These are phyloP conservation scores for Melipona beecheii DNA, from an alignment of 2,888 invertebrate genomes.

Conservation along the genomic window DNA sequence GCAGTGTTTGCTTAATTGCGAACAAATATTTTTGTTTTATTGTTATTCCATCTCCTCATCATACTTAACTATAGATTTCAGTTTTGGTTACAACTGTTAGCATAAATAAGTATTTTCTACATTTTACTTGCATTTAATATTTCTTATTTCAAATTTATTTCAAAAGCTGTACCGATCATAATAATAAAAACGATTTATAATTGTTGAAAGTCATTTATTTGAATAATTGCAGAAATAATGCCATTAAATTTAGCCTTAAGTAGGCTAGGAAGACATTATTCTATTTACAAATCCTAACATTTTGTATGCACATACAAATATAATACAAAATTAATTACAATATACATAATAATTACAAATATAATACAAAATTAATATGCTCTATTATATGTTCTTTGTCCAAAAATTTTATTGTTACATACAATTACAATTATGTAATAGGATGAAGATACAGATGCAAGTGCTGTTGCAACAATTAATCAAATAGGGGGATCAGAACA, in stretches of 20 bases:
- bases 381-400: not conserved
- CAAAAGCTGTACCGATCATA: not conserved
- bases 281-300: not conserved
- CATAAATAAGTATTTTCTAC: not conserved
- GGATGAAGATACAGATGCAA: slow-evolving; percentile 78
- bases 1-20: too few relatives aligned
- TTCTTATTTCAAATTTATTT: not conserved
- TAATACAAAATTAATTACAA: not conserved
- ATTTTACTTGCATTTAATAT: not conserved
- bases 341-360: too few relatives aligned
- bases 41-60: too few relatives aligned
- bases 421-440: slow-evolving; percentile 44
- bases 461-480: slow-evolving; percentile 77
- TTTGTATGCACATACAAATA: not conserved
- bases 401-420: not conserved
- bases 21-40: too few relatives aligned
- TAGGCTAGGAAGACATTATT: too few relatives aligned
- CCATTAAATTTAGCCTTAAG: too few relatives aligned
- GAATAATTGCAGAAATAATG: not conserved
- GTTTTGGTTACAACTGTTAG: too few relatives aligned
- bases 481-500: slow-evolving; percentile 74
- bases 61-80: too few relatives aligned
- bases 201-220: not conserved
- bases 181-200: not conserved
- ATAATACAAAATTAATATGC: not conserved